Conservation (phyloP, 2,888 invertebrate species). For the Apamea sordens region DNA sequence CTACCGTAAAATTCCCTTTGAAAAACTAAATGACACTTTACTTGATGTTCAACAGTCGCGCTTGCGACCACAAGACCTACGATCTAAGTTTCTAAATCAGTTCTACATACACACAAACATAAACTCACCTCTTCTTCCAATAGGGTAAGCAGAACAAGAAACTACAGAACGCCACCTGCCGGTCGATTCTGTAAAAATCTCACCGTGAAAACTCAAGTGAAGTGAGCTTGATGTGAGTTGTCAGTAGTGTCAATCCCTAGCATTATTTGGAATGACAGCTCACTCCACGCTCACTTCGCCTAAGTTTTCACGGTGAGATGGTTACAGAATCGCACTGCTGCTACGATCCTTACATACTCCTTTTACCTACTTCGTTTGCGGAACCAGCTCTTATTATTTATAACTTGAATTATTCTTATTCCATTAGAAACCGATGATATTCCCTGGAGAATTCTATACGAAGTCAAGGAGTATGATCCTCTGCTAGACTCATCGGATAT, state of each 20-base stretch:
- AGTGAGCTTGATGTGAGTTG: no score
- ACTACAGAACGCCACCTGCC: neutral
- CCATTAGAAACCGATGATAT: constrained; percentile 82
- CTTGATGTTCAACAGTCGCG: neutral
- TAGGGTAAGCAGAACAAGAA: neutral
- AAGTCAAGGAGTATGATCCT: constrained; percentile 95
- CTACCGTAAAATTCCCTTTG: neutral
- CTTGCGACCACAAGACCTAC: no score
- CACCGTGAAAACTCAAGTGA: no score
- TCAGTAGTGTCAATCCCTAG: no score
- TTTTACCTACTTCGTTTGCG: neutral
- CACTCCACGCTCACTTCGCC: no score
- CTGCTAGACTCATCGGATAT: constrained; percentile 98
- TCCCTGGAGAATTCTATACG: constrained; percentile 92
- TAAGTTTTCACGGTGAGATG: no score
- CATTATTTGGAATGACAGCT: no score
- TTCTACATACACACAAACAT: neutral
- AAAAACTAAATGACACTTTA: neutral
- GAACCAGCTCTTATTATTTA: neutral
- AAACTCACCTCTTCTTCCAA: neutral
- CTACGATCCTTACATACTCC: neutral
- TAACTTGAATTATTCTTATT: neutral
- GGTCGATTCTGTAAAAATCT: no score
- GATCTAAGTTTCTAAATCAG: neutral
- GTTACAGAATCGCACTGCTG: no score